Percentiles rank a stretch among this genome's conserved stretches.
Evolutionary conservation across 2,113 vertebrate species (phyloP).

Genomic region (Ptychochromis oligacanthus): DNA sequence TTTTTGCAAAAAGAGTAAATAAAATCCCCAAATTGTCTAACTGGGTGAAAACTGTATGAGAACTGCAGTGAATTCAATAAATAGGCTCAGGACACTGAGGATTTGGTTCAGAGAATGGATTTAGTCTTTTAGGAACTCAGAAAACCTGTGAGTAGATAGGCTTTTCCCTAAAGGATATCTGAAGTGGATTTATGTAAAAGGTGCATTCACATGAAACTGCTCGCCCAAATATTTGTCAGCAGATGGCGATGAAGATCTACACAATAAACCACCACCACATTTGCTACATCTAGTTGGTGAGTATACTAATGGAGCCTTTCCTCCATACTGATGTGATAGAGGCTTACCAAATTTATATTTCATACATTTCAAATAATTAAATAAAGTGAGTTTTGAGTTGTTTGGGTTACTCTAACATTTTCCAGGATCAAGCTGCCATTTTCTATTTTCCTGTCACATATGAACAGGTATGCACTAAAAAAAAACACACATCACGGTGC

Average conservation of each 20-base stretch:
- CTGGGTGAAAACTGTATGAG: not conserved
- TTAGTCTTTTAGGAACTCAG: not conserved
- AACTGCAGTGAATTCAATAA: not conserved
- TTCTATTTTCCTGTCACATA: not conserved
- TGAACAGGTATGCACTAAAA: not conserved
- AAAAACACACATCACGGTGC: not conserved
- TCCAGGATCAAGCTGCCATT: not conserved
- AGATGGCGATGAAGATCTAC: constrained; percentile 42
- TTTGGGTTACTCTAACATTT: not conserved
- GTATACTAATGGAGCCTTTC: not conserved
- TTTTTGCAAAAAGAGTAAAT: not conserved
- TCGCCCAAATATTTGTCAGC: constrained; percentile 11
- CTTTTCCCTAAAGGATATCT: not conserved
- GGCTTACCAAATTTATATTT: not conserved
- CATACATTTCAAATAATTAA: not conserved
- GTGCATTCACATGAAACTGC: not conserved
- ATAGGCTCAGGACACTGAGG: not conserved
- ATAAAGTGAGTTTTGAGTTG: not conserved
- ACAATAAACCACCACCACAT: not conserved
- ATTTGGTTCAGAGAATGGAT: not conserved
- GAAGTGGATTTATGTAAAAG: not conserved
- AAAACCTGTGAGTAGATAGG: not conserved
- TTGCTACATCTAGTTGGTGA: not conserved
- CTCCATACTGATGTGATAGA: not conserved
- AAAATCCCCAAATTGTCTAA: not conserved